Evolutionary conservation across 2,888 invertebrate species (phyloP).

Genomic region (Nomada fabriciana): DNA sequence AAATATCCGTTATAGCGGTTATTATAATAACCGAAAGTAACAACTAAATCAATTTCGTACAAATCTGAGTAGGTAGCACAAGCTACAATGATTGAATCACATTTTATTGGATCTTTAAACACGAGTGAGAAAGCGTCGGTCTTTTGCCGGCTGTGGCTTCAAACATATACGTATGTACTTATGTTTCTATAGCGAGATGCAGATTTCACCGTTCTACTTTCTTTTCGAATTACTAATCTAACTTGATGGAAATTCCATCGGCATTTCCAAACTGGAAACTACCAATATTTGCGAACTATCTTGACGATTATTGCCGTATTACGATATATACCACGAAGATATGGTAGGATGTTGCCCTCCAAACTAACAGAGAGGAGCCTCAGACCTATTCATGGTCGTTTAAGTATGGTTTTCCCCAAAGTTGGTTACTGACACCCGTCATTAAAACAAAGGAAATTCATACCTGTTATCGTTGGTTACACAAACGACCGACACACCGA

Average conservation of each 20-base stretch:
- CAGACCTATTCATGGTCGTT: slow-evolving; percentile 27
- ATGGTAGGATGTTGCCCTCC: slow-evolving; percentile 2
- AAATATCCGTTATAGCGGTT: too few relatives aligned
- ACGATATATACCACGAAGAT: slow-evolving; percentile 37
- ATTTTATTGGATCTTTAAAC: background rate
- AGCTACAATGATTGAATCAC: background rate
- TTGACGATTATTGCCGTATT: background rate
- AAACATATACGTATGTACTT: background rate
- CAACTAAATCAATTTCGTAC: background rate
- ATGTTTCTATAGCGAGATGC: slow-evolving; percentile 32
- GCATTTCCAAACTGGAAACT: slow-evolving; percentile 50
- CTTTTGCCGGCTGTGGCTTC: background rate
- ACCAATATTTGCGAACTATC: slow-evolving; percentile 20
- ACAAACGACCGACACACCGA: slow-evolving; percentile 1
- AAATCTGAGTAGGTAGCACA: too few relatives aligned
- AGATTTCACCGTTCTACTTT: slow-evolving; percentile 57
- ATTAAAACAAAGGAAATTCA: slow-evolving; percentile 29
- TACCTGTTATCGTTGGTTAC: slow-evolving; percentile 39
- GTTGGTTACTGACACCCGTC: slow-evolving; percentile 34
- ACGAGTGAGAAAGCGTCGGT: slow-evolving; percentile 1
- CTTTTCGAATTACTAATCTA: slow-evolving; percentile 35
- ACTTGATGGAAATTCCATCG: slow-evolving; percentile 65
- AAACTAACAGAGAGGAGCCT: slow-evolving; percentile 12
- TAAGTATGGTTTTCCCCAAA: slow-evolving; percentile 58
- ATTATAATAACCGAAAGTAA: background rate